phyloP scores from a whole-genome alignment of 2,113 vertebrate genomes.

The rabbit (Oryctolagus cuniculus) region mOryCun1.1 NC_091437.1:60585001-60585500 shows the following conservation, averaged over 20 bases:
- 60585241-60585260: background rate
- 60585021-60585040: accelerated
- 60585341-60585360: background rate
- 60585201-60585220: background rate
- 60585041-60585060: background rate
- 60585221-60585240: background rate
- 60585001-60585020: background rate
- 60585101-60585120: background rate
- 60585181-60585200: background rate
- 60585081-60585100: background rate
- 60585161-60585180: background rate
- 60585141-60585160: background rate
- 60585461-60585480: no score
- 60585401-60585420: background rate
- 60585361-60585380: background rate
- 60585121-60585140: background rate
- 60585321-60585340: background rate
- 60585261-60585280: conserved; percentile 13
- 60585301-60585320: background rate
- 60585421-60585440: background rate
- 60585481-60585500: background rate
- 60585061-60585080: background rate
- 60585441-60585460: no score
- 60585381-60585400: background rate
- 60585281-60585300: conserved; percentile 46